Evolutionary conservation across 53 echinoderm and acorn worm genomes (phyloP), one percentile per base, ranked within the genome.

Genomic region (Astropecten irregularis): DNA sequence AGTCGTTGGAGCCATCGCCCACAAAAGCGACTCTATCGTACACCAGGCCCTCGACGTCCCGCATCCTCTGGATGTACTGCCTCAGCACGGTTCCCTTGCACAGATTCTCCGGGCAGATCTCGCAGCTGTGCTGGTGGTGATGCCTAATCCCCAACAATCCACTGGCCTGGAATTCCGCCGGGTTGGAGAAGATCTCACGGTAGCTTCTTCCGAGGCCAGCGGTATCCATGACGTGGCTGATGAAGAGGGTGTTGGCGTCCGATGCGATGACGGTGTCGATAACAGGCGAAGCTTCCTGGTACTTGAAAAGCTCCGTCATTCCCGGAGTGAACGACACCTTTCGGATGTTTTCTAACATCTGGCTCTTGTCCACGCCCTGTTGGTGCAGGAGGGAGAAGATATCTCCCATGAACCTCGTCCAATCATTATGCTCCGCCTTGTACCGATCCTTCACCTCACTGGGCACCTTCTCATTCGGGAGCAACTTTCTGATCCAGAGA

Each of bases 1-100:
- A 89, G 52, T 99, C 99, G 64, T 99, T 99, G 18, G 69, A 22
- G 1, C 99, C 99, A 82, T 99, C 99, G 9, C 99, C 99, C 16
- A 94, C 83, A 60, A 94, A 61, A 11, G 87, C 83, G 10, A 99
- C 83, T 7, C 57, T 65, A n/a, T 92, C 95, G 49, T 92, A 99
- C 14, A 27, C 52, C 8, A 90, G 23, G 0, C 92, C 90, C 2
- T 77, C 42, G 29, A 35, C 18, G 15, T 72, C 59, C 13, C 29
- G 47, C 23, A 69, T 85, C 66, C 64, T 51, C 29, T 77, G 52
- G 2, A 94, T 58, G 40, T 88, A 88, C 10, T 56, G 46, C 42
- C 77, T 76, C 28, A 99, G 44, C 32, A 90, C 68, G 18, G 84
- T 81, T 42, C 63, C 87, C 62, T 99, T 99, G 88, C 99, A 99